These are phyloP conservation scores for Poeciliopsis presidionis DNA, from an alignment of 2,797 vertebrate species.

Conservation along the genomic window DNA sequence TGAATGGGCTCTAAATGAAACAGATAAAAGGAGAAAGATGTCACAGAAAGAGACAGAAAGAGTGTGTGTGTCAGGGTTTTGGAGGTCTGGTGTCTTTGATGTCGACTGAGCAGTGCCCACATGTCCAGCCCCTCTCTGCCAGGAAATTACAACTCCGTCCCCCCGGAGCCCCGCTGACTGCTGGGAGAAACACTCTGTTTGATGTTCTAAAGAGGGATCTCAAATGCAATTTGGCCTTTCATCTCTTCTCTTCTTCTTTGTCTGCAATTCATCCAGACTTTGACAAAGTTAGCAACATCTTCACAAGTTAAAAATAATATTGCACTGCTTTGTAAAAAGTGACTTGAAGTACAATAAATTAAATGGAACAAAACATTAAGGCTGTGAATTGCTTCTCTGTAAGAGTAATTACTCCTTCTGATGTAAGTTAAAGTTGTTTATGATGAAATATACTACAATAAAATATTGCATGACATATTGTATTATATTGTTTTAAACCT, in stretches of 20 bases:
- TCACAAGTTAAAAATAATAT: slow-evolving; percentile 68
- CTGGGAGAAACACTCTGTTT: slow-evolving; percentile 76
- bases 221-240: slow-evolving; percentile 81
- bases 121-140: slow-evolving; percentile 80
- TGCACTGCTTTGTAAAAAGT: slow-evolving; percentile 40
- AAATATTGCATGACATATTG: background rate
- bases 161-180: slow-evolving; percentile 77
- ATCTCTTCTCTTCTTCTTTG: slow-evolving; percentile 74
- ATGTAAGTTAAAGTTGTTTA: background rate
- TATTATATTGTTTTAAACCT: background rate
- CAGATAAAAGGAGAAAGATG: slow-evolving; percentile 51
- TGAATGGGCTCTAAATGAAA: slow-evolving; percentile 14
- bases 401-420: background rate
- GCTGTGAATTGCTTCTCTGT: background rate
- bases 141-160: slow-evolving; percentile 81
- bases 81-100: slow-evolving; percentile 76
- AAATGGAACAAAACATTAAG: slow-evolving; percentile 18
- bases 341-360: slow-evolving; percentile 35
- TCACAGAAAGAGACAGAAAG: slow-evolving; percentile 56
- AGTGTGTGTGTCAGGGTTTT: slow-evolving; percentile 60
- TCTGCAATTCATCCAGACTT: slow-evolving; percentile 76
- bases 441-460: background rate
- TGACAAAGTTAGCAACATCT: slow-evolving; percentile 64
- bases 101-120: slow-evolving; percentile 75
- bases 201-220: slow-evolving; percentile 82